Base-by-base conservation (phyloP, 2,113 vertebrate genomes). In the Amazona vittata region DNA sequence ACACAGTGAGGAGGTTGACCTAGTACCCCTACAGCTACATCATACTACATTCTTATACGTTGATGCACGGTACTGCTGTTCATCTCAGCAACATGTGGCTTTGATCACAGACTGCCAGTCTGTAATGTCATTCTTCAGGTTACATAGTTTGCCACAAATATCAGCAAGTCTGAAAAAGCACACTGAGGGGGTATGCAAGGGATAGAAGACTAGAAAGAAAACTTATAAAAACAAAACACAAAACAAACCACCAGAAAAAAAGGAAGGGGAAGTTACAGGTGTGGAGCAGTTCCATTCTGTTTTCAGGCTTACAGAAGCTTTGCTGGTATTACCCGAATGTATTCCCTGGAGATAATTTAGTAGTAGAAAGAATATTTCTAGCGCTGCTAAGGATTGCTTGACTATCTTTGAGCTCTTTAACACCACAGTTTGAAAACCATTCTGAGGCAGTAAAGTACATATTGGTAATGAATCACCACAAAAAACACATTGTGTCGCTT, bases 401-500 rank as follows among this genome's bases (percentile, higher is more conserved):
- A 21, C 41, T 75, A 8, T 28, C 46, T 67, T 60, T 50, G 31
- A 86, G 39, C 10, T 87, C 39, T 67, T 67, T 41, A 93, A 28
- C n/a, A 18, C 6, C 60, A 50, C 15, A 24, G 52, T 82, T 71
- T 89, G 37, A 47, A 91, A 93, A 47, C 2, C 11, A 89, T 28
- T 50, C 25, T 47, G 29, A 79, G 41, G 33, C 33, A 64, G 26
- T 21, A 71, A 79, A 26, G 62, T 21, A 63, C 3, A 19, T 78
- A 90, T 24, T 64, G 24, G 33, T 33, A 69, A 75, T 16, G 47
- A 91, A 64, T 63, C 57, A 39, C 11, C 8, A 15, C 63, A 71
- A 82, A 71, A 68, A 53, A 7, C 35, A 47, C 0, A 2, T 13
- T 0, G 0, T 3, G 0, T n/a, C 60, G 44, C 35, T 79, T 2